Base-by-base conservation (phyloP, 2,797 vertebrate genomes). In the Trematomus bernacchii region DNA sequence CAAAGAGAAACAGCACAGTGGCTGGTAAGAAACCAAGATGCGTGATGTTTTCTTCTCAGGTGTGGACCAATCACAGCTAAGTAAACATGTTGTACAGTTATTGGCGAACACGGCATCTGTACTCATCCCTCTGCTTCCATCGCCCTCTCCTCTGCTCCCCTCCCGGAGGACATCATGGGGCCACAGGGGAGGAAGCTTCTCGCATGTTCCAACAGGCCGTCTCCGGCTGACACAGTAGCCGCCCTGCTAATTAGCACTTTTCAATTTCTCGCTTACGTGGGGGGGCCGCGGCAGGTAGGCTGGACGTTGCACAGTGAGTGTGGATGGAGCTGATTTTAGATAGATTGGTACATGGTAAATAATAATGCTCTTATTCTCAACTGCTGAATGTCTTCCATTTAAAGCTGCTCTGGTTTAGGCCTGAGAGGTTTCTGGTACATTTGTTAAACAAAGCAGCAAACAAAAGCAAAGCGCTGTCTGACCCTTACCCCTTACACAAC, bases 61-160 rank as follows among this genome's bases (percentile, higher is more conserved):
- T 84, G 67, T 76, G 76, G 62, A 73, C 90, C 88, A 94, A 88
- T 91, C 79, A 82, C 66, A 74, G 71, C 4, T 59, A 66, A 87
- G 90, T 94, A 94, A 95, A 95, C 93, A 94, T 90, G 91, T 91
- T 92, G 55, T 76, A 44, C 71, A 48, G 42, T 77, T 88, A 79
- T 40, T 33, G 43, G 48, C 76, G 85, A 89, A 77, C 74, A 77
- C 51, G 68, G 72, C 79, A 81, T 89, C 80, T 80, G 81, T 76
- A 79, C 70, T 85, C 77, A 65, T 87, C 76, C 43, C 52, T 79
- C 69, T 93, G 86, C 91, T 92, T 89, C 73, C 79, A 71, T 66
- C 61, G 65, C 68, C 48, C 71, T 82, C 78, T 59, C 76, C 58
- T 60, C 69, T 12, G 54, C 63, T 47, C 78, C 85, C 74, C 40